Base-by-base conservation (phyloP, 2,113 vertebrate species). In the Fregata magnificens region DNA sequence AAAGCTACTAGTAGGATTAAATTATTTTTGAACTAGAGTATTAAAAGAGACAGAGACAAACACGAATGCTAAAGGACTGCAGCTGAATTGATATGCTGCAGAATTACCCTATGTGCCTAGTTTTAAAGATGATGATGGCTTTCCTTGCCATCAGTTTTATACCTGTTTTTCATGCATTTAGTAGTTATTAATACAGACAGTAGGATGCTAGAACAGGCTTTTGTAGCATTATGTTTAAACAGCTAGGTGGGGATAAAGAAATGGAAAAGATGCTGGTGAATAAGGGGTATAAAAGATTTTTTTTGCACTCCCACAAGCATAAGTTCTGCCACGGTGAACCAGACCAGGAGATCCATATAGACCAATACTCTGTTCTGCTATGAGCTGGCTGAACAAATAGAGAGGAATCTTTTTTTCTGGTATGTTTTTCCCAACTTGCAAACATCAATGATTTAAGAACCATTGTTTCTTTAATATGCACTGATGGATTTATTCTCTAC, bases 401-500 rank as follows among this genome's bases (percentile, higher is more conserved):
- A 87, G 38, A 62, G 24, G 31, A 4, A 53, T 71, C 22, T 8
- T 16, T 67, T 44, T 56, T 86, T 50, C 47, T 44, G 20, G 16
- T 17, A 11, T 80, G 19, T 52, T 91, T 91, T 86, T 86, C 28
- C 67, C 25, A 62, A 9, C 15, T 71, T 62, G 17, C 20, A 62
- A 71, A 38, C 8, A 19, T 32, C 4, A 6, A 11, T 66, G 22
- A 56, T 44, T 53, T 12, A 76, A 76, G 45, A 29, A 61, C 34
- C 0, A 0, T 14, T 58, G 21, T 38, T 86, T 83, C 42, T 88
- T 55, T 7, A 93, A 53, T 53, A 76, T 0, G 0, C 31, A 40
- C 11, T 31, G 17, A 44, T 49, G 38, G 26, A 74, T 76, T 86
- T 86, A 45, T 76, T 12, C n/a, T 80, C 38, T 67, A 34, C 5